A percentile compares a stretch with the other conserved stretches of the same genome.
Evolutionary conservation across 2,888 invertebrate genomes (phyloP).

Genomic region (Anoplius nigerrimus): DNA sequence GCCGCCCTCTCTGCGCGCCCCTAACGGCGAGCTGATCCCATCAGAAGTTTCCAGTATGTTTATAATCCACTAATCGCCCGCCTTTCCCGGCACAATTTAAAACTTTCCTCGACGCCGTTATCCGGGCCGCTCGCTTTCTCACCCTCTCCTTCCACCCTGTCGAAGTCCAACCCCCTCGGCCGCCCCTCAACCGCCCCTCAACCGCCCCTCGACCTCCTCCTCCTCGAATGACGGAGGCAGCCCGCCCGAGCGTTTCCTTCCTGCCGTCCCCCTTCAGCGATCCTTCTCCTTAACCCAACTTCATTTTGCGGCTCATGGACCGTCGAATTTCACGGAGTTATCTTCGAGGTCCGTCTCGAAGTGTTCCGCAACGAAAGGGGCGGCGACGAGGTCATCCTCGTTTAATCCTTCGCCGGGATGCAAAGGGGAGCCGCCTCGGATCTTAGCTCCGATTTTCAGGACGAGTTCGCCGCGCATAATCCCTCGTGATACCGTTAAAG

Average conservation of each 20-base stretch:
- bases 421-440: neutral
- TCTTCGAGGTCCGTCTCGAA: conserved; percentile 13
- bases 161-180: neutral
- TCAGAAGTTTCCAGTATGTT: conserved; percentile 71
- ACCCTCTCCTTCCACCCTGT: conserved; percentile 1
- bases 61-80: conserved; percentile 73
- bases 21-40: conserved; percentile 59
- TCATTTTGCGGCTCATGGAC: conserved; percentile 74
- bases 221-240: conserved; percentile 14
- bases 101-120: conserved; percentile 65
- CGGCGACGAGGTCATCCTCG: conserved; percentile 1
- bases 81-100: conserved; percentile 71
- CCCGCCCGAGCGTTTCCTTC: conserved; percentile 8
- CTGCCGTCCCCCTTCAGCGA: conserved; percentile 35
- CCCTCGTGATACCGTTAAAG: no score
- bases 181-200: conserved; percentile 6
- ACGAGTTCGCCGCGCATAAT: no score
- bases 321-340: conserved; percentile 65
- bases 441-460: no score
- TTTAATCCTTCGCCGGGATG: conserved; percentile 3
- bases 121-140: conserved; percentile 29
- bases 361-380: neutral
- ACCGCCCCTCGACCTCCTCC: neutral
- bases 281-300: conserved; percentile 59
- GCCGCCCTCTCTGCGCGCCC: neutral